Evolutionary conservation across 2,888 invertebrate species (phyloP).

Genomic region (Heliconius aoede): DNA sequence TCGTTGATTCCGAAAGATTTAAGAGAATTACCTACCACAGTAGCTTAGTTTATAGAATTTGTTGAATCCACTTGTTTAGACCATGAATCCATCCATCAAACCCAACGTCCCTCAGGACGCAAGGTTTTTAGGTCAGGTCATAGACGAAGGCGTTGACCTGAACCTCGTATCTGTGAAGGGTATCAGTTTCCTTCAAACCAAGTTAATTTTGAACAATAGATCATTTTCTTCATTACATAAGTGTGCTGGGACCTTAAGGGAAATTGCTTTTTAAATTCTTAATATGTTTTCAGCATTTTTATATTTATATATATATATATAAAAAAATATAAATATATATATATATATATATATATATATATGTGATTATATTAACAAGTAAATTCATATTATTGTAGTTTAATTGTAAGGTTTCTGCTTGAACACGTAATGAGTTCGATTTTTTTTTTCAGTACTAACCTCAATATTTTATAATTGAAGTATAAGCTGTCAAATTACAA

Average conservation of each 20-base stretch:
- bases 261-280: background rate
- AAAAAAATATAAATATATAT: too few relatives aligned
- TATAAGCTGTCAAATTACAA: too few relatives aligned
- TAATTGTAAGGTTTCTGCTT: too few relatives aligned
- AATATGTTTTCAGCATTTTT: too few relatives aligned
- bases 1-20: background rate
- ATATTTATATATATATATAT: too few relatives aligned
- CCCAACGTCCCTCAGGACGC: slow-evolving; percentile 31
- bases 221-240: background rate
- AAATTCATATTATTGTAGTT: too few relatives aligned
- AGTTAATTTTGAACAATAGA: background rate
- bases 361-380: too few relatives aligned
- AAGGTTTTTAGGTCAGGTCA: slow-evolving; percentile 40
- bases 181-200: slow-evolving; percentile 11
- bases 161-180: slow-evolving; percentile 26
- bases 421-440: too few relatives aligned
- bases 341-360: too few relatives aligned
- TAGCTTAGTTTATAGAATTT: background rate
- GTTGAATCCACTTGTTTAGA: slow-evolving; percentile 8
- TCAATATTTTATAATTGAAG: too few relatives aligned
- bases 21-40: background rate
- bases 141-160: slow-evolving; percentile 35
- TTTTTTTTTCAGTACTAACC: too few relatives aligned
- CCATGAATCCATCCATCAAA: slow-evolving; percentile 37
- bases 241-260: background rate